Base-by-base conservation (phyloP, 2,797 vertebrate genomes). In the Chlorospingus flavigularis region DNA sequence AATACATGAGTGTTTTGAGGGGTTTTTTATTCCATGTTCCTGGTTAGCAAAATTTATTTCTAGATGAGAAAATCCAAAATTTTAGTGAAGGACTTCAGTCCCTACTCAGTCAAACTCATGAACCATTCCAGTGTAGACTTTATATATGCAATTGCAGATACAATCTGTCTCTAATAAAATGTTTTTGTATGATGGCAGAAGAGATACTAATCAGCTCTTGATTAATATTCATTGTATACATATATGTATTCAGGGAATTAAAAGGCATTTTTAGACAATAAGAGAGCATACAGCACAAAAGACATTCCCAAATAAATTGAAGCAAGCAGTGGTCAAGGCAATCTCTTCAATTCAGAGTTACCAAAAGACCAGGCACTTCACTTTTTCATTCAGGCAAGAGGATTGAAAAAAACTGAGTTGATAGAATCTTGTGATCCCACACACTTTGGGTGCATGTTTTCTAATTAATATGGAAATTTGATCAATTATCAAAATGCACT, bases 381-480 rank as follows among this genome's bases (percentile, higher is more conserved):
- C 86, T 95, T 94, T 92, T 91, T 87, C 60, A 75, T 93, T 96
- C 88, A 78, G n/a, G 10, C 66, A 75, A 42, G 51, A 81, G 57
- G 47, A 96, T 95, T 91, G 95, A 90, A 62, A 92, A 96, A 92
- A 95, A 77, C 79, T 33, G 90, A 94, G 74, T 67, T 87, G 92
- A 93, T 85, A 91, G 53, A 86, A 96, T 95, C 90, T 92, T 88
- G 63, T 83, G 51, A 92, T 95, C 73, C 75, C 84, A 78, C 92
- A 79, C 92, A 96, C 75, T 95, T 61, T 79, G 78, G 57, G 40
- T 87, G 42, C 62, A 76, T 70, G 50, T 88, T 96, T 96, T 96
- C 90, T 96, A 96, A 96, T 96, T 97, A 96, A 96, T 95, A 96
- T 96, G 92, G 88, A 96, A 97, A 97, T 96, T 89, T 72, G 82